These are phyloP conservation scores for Petrocephalus microphthalmus DNA, from an alignment of 2,113 vertebrate genomes.

Conservation along the genomic window DNA sequence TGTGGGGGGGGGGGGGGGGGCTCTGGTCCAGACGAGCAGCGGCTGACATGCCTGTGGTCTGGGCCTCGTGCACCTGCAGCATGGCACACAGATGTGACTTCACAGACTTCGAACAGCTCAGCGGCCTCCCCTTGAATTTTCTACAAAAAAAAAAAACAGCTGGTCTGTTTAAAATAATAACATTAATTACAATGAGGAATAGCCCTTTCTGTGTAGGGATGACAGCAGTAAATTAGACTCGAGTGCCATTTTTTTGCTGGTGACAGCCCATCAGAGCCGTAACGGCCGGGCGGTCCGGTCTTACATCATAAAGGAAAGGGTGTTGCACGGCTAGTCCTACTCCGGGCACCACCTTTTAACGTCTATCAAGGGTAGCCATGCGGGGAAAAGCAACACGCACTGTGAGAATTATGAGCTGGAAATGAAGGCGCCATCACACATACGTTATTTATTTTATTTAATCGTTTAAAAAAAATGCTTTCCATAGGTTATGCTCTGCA, in stretches of 20 bases:
- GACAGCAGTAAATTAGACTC: conserved; percentile 36
- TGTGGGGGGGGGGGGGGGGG: too few species aligned
- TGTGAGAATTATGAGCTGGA: background rate
- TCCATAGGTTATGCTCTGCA: background rate
- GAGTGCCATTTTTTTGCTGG: conserved; percentile 36
- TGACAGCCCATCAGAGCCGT: conserved; percentile 14
- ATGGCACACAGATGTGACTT: background rate
- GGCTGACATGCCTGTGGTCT: background rate
- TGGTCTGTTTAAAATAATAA: conserved; percentile 24
- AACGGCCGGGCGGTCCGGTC: conserved; percentile 30
- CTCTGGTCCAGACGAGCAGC: background rate
- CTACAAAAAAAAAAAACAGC: background rate
- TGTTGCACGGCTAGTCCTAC: background rate
- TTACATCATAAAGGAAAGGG: conserved; percentile 41
- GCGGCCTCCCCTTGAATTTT: background rate
- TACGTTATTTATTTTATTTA: background rate
- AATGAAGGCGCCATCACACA: conserved; percentile 3
- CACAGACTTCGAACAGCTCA: background rate
- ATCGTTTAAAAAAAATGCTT: background rate
- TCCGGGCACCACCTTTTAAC: background rate
- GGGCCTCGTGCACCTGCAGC: background rate
- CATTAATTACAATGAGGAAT: conserved; percentile 30
- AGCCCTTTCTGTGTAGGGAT: conserved; percentile 34
- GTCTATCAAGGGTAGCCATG: background rate
- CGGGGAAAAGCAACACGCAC: background rate